phyloP scores from a whole-genome alignment of 2,113 vertebrate genomes.

The Microtus montanus region DNA sequence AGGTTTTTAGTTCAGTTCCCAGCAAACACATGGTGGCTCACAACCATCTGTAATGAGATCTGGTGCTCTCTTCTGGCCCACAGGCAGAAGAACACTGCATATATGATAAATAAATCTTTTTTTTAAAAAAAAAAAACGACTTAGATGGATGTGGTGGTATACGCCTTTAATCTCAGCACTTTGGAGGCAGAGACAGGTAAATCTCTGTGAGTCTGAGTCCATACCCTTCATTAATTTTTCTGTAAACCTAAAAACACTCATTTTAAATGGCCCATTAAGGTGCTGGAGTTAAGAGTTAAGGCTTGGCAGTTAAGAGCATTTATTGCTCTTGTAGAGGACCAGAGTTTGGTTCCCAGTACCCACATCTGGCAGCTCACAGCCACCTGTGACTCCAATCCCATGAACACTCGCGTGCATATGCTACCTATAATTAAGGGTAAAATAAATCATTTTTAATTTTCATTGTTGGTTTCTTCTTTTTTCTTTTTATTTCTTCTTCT shows the following conservation, averaged over 20 bases:
- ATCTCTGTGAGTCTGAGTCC: not conserved
- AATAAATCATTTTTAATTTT: not conserved
- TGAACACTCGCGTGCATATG: not conserved
- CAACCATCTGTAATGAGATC: too few species aligned
- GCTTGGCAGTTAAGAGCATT: not conserved
- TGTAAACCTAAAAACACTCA: not conserved
- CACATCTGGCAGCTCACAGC: not conserved
- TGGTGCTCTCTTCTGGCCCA: too few species aligned
- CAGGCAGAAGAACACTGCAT: too few species aligned
- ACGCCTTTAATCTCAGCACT: not conserved
- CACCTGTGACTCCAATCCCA: not conserved
- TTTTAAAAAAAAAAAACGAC: not conserved
- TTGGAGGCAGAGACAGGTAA: not conserved
- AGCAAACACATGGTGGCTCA: too few species aligned
- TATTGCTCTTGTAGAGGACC: not conserved
- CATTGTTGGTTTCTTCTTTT: not conserved
- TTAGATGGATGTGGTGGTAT: not conserved
- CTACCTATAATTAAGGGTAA: not conserved
- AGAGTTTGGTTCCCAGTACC: not conserved
- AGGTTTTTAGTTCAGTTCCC: too few species aligned
- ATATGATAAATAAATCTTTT: too few species aligned
- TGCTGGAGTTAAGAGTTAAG: not conserved
- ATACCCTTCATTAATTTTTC: not conserved
- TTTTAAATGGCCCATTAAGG: not conserved
- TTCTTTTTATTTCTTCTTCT: fast-evolving